Evolutionary conservation across 2,888 invertebrate species (phyloP), one percentile per base, ranked within the genome.

Genomic region (Eilema depressum): DNA sequence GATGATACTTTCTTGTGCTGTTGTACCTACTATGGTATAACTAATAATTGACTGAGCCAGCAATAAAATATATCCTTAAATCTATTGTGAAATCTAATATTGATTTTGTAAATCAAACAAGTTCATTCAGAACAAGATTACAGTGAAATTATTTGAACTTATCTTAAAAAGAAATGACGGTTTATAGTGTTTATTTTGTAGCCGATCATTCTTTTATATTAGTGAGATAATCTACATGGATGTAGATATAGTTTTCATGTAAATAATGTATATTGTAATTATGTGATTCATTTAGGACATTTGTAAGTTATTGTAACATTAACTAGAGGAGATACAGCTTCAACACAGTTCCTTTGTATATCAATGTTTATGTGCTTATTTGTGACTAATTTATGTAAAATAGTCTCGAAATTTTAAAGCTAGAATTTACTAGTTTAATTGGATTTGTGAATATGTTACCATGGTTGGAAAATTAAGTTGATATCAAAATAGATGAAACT

Each of bases 251-350:
- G 84, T 86, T 84, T 81, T 80, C 80, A 78, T 94, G 93, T 94
- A 93, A 91, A 93, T 93, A 93, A 90, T 94, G 93, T 93, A 93
- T 84, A 91, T 91, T 90, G 69, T 88, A 88, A 88, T 90, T 90
- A 91, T 91, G 88, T 90, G 88, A 89, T 90, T 87, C 86, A 85
- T 85, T 89, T 91, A 88, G 86, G 86, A 87, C 85, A 85, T 86
- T 88, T 87, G 87, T 92, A 93, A 92, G 90, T 83, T 85, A 87
- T 85, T 86, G 56, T 76, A 75, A 67, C 68, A 63, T 63, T 84
- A 84, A 80, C 78, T 75, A 82, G 77, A 76, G 66, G 82, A 85
- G 83, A 86, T 87, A 75, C 75, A 72, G 47, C 75, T 70, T 71
- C 77, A 74, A 71, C 76, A 69, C 75, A 74, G 66, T 63, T 71